phyloP scores from a whole-genome alignment of 2,113 vertebrate genomes.

The Lasiurus borealis region DNA sequence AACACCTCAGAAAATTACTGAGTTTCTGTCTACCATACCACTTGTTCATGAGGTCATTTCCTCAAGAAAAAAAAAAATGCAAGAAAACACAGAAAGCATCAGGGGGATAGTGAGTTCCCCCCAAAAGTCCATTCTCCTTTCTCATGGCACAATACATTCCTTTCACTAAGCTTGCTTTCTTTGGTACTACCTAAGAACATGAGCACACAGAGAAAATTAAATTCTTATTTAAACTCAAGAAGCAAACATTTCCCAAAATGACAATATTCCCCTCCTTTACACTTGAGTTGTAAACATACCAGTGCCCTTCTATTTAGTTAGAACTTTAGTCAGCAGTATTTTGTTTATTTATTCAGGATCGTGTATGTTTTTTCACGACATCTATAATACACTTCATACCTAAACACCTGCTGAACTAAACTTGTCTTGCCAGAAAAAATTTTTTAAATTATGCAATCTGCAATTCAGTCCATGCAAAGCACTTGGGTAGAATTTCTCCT shows the following conservation, averaged over 20 bases:
- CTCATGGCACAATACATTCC: constrained; percentile 71
- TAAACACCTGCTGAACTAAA: constrained; percentile 87
- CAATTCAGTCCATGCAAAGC: constrained; percentile 82
- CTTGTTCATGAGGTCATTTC: constrained; percentile 29
- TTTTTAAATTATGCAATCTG: constrained; percentile 88
- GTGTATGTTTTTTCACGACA: constrained; percentile 79
- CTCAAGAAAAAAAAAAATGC: constrained; percentile 11
- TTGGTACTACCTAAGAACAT: constrained; percentile 77
- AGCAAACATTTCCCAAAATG: constrained; percentile 82
- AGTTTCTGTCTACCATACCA: constrained; percentile 19
- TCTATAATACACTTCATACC: constrained; percentile 80
- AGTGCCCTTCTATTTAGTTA: constrained; percentile 76
- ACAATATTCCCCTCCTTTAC: constrained; percentile 74
- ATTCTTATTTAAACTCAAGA: constrained; percentile 79
- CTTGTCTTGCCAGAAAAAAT: constrained; percentile 85
- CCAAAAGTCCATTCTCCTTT: constrained; percentile 50
- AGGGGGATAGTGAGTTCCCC: constrained; percentile 21
- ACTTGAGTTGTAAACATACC: constrained; percentile 75
- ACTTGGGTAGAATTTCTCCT: constrained; percentile 87
- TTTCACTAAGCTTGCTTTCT: constrained; percentile 73
- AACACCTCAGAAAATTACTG: constrained; percentile 35
- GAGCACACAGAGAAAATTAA: constrained; percentile 78
- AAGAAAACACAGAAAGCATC: constrained; percentile 36
- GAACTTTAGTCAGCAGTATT: constrained; percentile 82
- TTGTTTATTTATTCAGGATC: constrained; percentile 82